Conservation (phyloP, 2,888 invertebrate species). For the Atrina japonica region DNA sequence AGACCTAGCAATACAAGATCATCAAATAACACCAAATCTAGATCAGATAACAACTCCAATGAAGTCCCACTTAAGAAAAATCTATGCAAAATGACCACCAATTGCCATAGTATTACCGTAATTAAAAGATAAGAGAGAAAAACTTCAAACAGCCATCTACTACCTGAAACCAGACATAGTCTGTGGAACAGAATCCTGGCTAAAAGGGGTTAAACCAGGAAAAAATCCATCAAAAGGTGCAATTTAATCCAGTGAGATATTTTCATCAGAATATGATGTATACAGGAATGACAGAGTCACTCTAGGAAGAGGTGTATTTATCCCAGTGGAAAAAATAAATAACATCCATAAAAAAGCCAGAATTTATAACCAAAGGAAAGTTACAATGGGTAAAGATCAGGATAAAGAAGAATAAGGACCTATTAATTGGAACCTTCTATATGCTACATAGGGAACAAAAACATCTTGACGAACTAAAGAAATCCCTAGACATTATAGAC, state of each 20-base stretch:
- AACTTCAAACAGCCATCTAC: not conserved
- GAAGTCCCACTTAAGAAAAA: too few species aligned
- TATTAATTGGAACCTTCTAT: slow-evolving; percentile 24
- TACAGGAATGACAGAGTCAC: slow-evolving; percentile 35
- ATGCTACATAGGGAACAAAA: slow-evolving; percentile 25
- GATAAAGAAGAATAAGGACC: slow-evolving; percentile 25
- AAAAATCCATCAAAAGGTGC: slow-evolving; percentile 14
- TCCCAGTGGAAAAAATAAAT: slow-evolving; percentile 16
- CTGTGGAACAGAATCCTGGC: slow-evolving; percentile 7
- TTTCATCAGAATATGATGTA: slow-evolving; percentile 23
- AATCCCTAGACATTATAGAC: slow-evolving; percentile 16
- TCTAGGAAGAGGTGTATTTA: slow-evolving; percentile 24
- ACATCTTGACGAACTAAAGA: slow-evolving; percentile 17
- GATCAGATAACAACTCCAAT: too few species aligned
- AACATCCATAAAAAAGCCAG: slow-evolving; percentile 16
- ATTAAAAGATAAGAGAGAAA: slow-evolving; percentile 1
- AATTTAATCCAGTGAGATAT: slow-evolving; percentile 14
- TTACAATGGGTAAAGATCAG: slow-evolving; percentile 25
- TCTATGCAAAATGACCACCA: too few species aligned
- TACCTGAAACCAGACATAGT: slow-evolving; percentile 13
- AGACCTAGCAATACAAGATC: too few species aligned
- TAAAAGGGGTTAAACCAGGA: slow-evolving; percentile 5
- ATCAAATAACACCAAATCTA: too few species aligned
- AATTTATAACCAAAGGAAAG: slow-evolving; percentile 27
- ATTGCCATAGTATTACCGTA: not conserved